phyloP scores from a whole-genome alignment of 2,113 vertebrate species.

The Panthera uncia region DNA sequence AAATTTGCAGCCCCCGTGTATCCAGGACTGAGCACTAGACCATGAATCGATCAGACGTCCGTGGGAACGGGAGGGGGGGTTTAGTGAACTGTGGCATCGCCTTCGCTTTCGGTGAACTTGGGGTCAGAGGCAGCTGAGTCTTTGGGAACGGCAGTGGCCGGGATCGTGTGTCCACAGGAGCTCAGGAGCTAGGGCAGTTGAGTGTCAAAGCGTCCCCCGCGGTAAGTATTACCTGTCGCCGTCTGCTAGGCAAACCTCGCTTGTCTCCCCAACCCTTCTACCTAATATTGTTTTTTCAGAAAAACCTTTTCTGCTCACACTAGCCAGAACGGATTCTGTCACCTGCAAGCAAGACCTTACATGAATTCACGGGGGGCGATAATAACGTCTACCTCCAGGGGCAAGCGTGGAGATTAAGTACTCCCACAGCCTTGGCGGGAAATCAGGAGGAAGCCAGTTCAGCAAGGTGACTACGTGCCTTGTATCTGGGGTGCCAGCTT shows the following conservation, averaged over 20 bases:
- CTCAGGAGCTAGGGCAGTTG: neutral
- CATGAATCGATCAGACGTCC: neutral
- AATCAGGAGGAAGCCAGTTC: neutral
- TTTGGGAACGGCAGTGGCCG: neutral
- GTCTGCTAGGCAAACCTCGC: neutral
- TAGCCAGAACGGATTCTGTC: neutral
- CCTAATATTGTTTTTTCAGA: neutral
- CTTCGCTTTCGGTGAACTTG: neutral
- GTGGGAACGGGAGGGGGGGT: neutral
- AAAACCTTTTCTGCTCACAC: neutral
- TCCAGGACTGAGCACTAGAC: neutral
- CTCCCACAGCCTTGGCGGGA: neutral
- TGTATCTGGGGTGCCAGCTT: neutral
- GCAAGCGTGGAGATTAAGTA: neutral
- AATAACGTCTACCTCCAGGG: neutral
- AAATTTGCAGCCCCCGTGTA: neutral
- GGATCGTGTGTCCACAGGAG: too few relatives aligned
- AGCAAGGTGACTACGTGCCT: neutral
- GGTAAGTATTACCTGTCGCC: neutral
- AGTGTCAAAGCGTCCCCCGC: accelerated
- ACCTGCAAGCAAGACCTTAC: neutral
- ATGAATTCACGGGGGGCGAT: neutral
- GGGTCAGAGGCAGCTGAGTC: neutral
- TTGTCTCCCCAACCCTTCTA: neutral
- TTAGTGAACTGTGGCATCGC: accelerated